Evolutionary conservation across 1,140 invertebrate species (phyloP).

Genomic region (Trichonephila clavipes): DNA sequence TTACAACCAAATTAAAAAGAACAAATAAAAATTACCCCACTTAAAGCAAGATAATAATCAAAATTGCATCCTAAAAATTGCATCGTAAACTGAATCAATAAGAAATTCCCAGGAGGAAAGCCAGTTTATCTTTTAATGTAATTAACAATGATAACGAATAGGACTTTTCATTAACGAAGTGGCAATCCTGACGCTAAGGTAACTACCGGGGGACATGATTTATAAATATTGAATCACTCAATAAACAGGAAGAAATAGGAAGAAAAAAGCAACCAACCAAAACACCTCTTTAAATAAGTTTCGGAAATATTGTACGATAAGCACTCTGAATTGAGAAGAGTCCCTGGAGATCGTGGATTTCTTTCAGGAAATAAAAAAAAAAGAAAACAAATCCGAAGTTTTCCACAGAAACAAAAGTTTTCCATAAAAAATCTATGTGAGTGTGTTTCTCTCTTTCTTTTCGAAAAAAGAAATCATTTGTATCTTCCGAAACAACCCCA

Average conservation of each 20-base stretch:
- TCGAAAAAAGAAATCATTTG: conserved; percentile 53
- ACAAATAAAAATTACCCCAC: not conserved
- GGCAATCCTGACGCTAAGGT: not conserved
- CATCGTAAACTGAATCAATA: conserved; percentile 3
- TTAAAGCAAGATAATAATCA: not conserved
- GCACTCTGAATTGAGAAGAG: not conserved
- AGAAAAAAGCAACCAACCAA: not conserved
- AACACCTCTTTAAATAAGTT: conserved; percentile 32
- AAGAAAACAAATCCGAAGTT: not conserved
- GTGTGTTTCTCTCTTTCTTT: conserved; percentile 26
- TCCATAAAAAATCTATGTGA: not conserved
- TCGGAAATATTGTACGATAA: conserved; percentile 9
- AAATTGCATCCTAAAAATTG: not conserved
- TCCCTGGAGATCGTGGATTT: conserved; percentile 8
- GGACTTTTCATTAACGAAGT: conserved; percentile 55
- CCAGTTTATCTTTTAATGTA: conserved; percentile 48
- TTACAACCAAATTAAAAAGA: not conserved
- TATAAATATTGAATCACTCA: conserved; percentile 42
- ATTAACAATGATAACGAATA: conserved; percentile 55
- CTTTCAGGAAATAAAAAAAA: not conserved
- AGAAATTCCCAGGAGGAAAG: not conserved
- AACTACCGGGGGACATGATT: conserved; percentile 35
- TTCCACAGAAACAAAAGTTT: conserved; percentile 49
- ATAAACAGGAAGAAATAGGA: not conserved
- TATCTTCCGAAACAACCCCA: conserved; percentile 49